Base-by-base conservation (phyloP, 2,113 vertebrate species). In the Pachycephala philippinensis region DNA sequence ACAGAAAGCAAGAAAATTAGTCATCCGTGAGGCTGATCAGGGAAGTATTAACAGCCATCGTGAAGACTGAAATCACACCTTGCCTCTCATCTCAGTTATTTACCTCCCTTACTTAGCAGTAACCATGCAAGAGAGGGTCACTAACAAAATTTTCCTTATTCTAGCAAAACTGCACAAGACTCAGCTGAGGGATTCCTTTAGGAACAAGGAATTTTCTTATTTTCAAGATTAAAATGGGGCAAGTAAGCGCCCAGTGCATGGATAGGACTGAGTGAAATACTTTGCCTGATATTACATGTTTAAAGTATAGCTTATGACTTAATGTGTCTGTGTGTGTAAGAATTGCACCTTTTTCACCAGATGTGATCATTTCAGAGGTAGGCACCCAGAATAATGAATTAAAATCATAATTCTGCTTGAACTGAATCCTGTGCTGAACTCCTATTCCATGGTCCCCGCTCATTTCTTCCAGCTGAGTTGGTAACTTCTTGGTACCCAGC, bases 1-100 rank as follows among this genome's bases (percentile, higher is more conserved):
- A 37, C 24, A 89, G 65, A 91, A 91, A 91, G 60, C 59, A 61
- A 60, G 59, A 72, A 17, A 92, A 63, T 93, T 45, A 42, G 61
- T 76, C 60, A 57, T 47, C 49, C 14, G 7, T 22, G n/a, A 65
- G 69, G 81, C 44, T 65, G 82, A 90, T 28, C 69, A 84, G 27
- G n/a, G 47, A 26, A 69, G 50, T 13, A 83, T n/a, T 56, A 75
- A 63, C 35, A 89, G 30, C 42, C 59, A 76, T 54, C 78, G 20
- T 0, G 0, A 80, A 84, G 79, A 70, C 69, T 81, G 65, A 82
- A 96, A 59, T 69, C 88, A 82, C 78, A 93, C 81, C 84, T 47
- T 59, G 47, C 15, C 49, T 77, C 90, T 84, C 60, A 80, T 37
- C 21, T 78, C 49, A 75, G 65, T 72, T 85, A 50, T 53, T 30